Evolutionary conservation across 64 coral and sea anemone species (phyloP).

Genomic region (Dendrophyllia cribrosa): DNA sequence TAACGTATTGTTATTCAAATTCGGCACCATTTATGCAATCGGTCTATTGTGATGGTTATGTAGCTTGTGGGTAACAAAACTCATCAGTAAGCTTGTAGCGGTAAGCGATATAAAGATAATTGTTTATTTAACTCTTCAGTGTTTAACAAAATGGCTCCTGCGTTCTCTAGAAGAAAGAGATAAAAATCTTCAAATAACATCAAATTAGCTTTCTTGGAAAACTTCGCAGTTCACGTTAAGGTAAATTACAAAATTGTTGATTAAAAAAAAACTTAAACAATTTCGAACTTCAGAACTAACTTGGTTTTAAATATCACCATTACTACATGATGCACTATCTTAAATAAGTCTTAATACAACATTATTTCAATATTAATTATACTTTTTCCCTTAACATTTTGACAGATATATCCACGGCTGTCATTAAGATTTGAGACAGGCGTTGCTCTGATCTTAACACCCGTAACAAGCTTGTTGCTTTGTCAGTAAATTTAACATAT

Average conservation of each 20-base stretch:
- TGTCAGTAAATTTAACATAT: no score
- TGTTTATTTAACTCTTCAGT: not conserved
- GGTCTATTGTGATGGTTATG: no score
- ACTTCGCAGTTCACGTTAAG: not conserved
- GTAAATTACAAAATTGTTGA: not conserved
- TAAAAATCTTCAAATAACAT: not conserved
- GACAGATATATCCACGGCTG: no score
- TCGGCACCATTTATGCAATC: no score
- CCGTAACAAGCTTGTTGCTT: no score
- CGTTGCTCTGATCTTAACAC: no score
- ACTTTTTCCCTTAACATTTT: not conserved
- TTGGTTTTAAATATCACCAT: slow-evolving; percentile 16
- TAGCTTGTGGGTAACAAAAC: no score
- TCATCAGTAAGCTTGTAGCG: not conserved
- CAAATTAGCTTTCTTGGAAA: no score
- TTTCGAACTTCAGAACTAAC: not conserved
- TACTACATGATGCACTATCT: not conserved
- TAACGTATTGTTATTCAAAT: no score
- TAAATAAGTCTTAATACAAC: slow-evolving; percentile 28
- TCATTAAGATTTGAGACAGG: no score
- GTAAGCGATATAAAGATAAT: not conserved
- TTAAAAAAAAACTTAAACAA: not conserved
- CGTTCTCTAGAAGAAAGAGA: not conserved
- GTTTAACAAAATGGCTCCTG: not conserved
- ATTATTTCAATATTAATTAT: not conserved